Base-by-base conservation (phyloP, 2,797 vertebrate genomes). In the Acipenser transmontanus region DNA sequence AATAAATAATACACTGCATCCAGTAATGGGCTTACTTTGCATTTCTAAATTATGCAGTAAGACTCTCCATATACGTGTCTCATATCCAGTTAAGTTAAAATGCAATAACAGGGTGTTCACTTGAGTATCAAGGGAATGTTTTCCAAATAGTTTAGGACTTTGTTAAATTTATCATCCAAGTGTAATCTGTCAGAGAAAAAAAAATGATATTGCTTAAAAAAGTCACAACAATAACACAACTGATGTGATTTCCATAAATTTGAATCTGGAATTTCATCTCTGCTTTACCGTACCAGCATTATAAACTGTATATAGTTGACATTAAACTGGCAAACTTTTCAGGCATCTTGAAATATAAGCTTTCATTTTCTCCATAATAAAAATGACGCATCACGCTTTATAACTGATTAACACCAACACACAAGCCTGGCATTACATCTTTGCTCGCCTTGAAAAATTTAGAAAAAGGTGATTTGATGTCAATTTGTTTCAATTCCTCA, bases 201-300 rank as follows among this genome's bases (percentile, higher is more conserved):
- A 83, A 87, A 87, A 17, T 17, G 86, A 34, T 34, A 34, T 34
- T 34, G 34, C 34, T 34, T 34, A 34, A 34, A 34, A 89, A 91
- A 91, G 87, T 90, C 83, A 80, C 80, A 71, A 82, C 78, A 74
- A 73, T 91, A 89, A 91, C 90, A 84, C 85, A 81, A 73, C 72
- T 89, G 85, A 89, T 89, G 80, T 84, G 84, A 91, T 91, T 90
- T 90, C 88, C 89, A 91, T 91, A 91, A 82, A 90, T 91, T 89
- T 90, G 89, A 85, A 87, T 86, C 78, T 78, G 74, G 80, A 89
- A 89, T 91, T 79, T 87, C 83, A 91, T 90, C 85, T 90, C 87
- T 87, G 86, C 82, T 83, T 90, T 87, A 91, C 88, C 80, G 82
- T 82, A 67, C 34, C 82, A 88, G 89, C 87, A 89, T 88, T 86